These are phyloP conservation scores for Sinocyclocheilus maitianheensis DNA, from an alignment of 2,113 vertebrate genomes.

Conservation along the genomic window DNA sequence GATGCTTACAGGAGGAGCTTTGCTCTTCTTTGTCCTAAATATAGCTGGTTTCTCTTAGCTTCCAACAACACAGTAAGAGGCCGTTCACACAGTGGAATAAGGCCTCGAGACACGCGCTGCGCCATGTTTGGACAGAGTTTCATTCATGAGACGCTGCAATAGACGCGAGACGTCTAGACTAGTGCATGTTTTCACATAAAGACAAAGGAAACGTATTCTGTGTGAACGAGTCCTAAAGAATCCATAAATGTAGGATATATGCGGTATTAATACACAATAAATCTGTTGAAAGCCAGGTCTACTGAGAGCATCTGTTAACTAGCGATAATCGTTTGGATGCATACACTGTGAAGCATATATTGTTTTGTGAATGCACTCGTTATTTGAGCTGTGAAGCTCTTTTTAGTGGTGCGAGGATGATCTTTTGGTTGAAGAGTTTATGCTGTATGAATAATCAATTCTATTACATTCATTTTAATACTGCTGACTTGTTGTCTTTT, in stretches of 20 bases:
- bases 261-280: background rate
- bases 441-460: background rate
- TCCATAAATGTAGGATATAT: background rate
- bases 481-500: background rate
- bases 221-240: background rate
- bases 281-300: background rate
- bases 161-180: background rate
- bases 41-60: background rate
- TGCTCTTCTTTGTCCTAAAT: no score
- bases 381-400: no score
- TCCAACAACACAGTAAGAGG: background rate
- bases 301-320: background rate
- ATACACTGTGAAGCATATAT: background rate
- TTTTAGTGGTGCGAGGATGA: background rate
- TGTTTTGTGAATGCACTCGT: background rate
- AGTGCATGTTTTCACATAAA: background rate
- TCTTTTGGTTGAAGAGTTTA: background rate
- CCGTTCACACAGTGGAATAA: background rate
- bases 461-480: background rate
- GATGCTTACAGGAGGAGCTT: background rate
- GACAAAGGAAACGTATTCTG: background rate
- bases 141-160: no score
- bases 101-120: no score
- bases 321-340: background rate
- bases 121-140: no score